Percentiles rank a stretch among this genome's conserved stretches.
Conservation (phyloP, 2,888 invertebrate species). For the Osmoderma eremita region DNA sequence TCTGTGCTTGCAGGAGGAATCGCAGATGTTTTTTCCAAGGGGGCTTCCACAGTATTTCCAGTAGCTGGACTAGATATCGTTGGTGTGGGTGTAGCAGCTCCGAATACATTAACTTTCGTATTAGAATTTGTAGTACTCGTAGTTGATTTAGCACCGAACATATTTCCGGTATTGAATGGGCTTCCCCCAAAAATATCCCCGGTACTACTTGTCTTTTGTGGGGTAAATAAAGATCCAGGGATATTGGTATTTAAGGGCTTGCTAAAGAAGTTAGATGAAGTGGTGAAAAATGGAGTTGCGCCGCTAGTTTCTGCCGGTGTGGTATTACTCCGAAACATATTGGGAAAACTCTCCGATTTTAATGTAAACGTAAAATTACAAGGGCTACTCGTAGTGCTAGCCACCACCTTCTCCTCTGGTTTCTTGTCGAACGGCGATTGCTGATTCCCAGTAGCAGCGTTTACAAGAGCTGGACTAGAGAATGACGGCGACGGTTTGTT, state of each 20-base stretch:
- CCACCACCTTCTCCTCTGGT: slow-evolving; percentile 4
- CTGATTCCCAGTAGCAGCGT: slow-evolving; percentile 4
- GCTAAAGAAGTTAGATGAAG: slow-evolving; percentile 36
- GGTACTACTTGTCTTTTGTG: slow-evolving; percentile 30
- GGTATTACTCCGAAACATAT: background rate
- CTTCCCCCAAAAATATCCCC: slow-evolving; percentile 49
- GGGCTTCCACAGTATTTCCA: background rate
- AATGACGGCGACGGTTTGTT: slow-evolving; percentile 10
- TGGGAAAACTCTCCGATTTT: background rate
- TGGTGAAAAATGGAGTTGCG: background rate
- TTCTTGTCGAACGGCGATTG: slow-evolving; percentile 2
- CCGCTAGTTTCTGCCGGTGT: background rate
- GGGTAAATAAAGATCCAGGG: slow-evolving; percentile 14
- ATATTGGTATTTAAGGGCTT: slow-evolving; percentile 33
- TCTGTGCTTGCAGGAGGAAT: background rate
- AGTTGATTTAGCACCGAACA: slow-evolving; percentile 11
- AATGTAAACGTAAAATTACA: slow-evolving; percentile 9
- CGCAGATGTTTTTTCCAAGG: background rate
- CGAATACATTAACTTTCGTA: slow-evolving; percentile 15
- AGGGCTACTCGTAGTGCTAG: background rate
- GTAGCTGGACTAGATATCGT: background rate
- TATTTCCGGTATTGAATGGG: background rate
- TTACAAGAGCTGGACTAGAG: slow-evolving; percentile 10
- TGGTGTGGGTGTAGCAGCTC: background rate
- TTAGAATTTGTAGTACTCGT: background rate